Conservation (phyloP, 1,140 invertebrate genomes). For the Atta colombica region DNA sequence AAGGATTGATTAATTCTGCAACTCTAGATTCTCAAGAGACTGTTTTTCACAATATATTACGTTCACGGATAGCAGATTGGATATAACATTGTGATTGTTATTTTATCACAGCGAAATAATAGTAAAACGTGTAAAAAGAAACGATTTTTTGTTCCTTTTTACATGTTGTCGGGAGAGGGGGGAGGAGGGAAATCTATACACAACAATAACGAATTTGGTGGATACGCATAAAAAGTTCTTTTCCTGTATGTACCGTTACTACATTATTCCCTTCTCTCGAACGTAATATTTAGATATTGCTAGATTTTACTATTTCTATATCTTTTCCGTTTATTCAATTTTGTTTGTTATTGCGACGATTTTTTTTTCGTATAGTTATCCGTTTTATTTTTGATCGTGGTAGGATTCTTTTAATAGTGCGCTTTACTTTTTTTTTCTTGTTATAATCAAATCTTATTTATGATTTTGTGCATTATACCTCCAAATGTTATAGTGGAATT, state of each 20-base stretch:
- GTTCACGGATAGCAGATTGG: not conserved
- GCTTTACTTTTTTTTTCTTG: not conserved
- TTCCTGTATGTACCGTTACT: not conserved
- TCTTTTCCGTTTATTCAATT: not conserved
- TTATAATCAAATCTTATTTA: not conserved
- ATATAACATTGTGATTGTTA: not conserved
- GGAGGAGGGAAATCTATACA: not conserved
- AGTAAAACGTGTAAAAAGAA: not conserved
- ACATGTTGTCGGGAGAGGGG: not conserved
- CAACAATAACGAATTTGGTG: not conserved
- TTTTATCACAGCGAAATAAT: not conserved
- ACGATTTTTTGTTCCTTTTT: not conserved
- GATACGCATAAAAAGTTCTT: not conserved
- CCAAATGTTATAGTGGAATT: not conserved
- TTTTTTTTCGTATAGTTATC: slow-evolving; percentile 2
- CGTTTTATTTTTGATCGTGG: not conserved
- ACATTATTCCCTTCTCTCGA: not conserved
- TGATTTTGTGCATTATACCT: not conserved
- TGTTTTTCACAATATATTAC: slow-evolving; percentile 47
- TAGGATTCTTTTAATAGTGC: not conserved
- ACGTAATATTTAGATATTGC: not conserved
- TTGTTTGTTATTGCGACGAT: slow-evolving; percentile 1
- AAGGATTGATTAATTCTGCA: slow-evolving; percentile 73
- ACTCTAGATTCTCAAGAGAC: not conserved
- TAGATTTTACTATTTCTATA: not conserved